These are phyloP conservation scores for Phyllotis vaccarum DNA, from an alignment of 2,797 vertebrate genomes.

Conservation along the genomic window DNA sequence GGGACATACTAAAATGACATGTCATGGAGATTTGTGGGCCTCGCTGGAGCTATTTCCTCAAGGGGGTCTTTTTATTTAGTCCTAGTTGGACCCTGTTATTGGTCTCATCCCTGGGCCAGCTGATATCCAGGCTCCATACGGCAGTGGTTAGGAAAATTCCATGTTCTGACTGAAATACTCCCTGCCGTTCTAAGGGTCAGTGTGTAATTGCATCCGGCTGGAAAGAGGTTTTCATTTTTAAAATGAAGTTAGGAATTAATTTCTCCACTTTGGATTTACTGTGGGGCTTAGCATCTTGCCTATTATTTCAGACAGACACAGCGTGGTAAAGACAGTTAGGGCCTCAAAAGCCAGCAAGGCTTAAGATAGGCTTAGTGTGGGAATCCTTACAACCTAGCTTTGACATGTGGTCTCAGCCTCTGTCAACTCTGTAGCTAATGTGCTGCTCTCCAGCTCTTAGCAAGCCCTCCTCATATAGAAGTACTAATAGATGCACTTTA, in stretches of 20 bases:
- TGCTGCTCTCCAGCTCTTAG: not conserved
- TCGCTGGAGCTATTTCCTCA: conserved; percentile 87
- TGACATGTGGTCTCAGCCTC: not conserved
- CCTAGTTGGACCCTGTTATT: conserved; percentile 89
- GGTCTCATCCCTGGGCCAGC: conserved; percentile 88
- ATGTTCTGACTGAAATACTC: conserved; percentile 82
- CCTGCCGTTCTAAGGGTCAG: conserved; percentile 59
- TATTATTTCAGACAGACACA: conserved; percentile 51
- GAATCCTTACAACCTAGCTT: not conserved
- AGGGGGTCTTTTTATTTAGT: conserved; percentile 89
- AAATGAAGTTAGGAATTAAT: conserved; percentile 47
- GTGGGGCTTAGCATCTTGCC: conserved; percentile 20
- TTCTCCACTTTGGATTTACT: conserved; percentile 52
- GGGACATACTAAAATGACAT: conserved; percentile 85
- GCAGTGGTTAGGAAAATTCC: conserved; percentile 70
- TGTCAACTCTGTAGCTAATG: not conserved
- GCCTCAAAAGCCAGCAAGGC: not conserved
- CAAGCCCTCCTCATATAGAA: not conserved
- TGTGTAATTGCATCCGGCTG: conserved; percentile 71
- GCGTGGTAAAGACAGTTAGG: not conserved
- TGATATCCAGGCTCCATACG: conserved; percentile 87
- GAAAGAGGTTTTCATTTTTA: conserved; percentile 64
- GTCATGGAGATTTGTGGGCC: conserved; percentile 87
- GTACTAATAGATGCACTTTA: not conserved
- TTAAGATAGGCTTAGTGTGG: not conserved